Evolutionary conservation across 2,797 vertebrate genomes (phyloP).

Genomic region (Argyrosomus regius): DNA sequence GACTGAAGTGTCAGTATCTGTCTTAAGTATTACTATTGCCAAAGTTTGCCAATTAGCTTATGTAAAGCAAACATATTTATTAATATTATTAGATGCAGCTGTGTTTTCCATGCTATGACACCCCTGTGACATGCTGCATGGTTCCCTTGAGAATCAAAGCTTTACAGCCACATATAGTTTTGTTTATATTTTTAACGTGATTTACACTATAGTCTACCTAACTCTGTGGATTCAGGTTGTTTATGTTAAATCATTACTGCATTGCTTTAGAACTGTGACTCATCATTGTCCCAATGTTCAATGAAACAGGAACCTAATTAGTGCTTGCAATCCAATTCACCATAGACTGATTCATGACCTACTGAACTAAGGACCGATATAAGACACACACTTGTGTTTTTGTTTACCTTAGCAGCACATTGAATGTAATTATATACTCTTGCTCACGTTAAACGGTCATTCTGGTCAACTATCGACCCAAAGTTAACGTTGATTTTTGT

Average conservation of each 20-base stretch:
- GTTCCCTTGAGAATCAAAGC: slow-evolving; percentile 15
- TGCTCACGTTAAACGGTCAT: not conserved
- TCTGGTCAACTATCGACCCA: not conserved
- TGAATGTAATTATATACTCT: not conserved
- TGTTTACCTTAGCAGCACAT: slow-evolving; percentile 22
- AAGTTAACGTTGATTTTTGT: not conserved
- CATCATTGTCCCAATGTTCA: slow-evolving; percentile 41
- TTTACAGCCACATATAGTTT: slow-evolving; percentile 1
- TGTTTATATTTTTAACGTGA: not conserved
- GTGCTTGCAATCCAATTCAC: slow-evolving; percentile 53
- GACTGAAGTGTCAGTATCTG: slow-evolving; percentile 23
- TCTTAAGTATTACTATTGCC: slow-evolving; percentile 23
- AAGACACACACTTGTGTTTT: slow-evolving; percentile 14
- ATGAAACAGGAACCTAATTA: slow-evolving; percentile 63
- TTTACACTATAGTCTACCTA: not conserved
- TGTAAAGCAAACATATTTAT: slow-evolving; percentile 35
- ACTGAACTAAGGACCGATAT: slow-evolving; percentile 27
- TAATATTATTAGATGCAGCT: slow-evolving; percentile 27
- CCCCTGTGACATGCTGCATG: slow-evolving; percentile 3
- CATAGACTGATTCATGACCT: slow-evolving; percentile 46
- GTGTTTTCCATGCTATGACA: slow-evolving; percentile 22
- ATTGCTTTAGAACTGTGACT: slow-evolving; percentile 33
- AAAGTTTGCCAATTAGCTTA: slow-evolving; percentile 47
- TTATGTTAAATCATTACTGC: slow-evolving; percentile 42
- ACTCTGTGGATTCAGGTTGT: slow-evolving; percentile 22